These are phyloP conservation scores for Anticlea derivata DNA, from an alignment of 2,888 invertebrate genomes.

Conservation along the genomic window DNA sequence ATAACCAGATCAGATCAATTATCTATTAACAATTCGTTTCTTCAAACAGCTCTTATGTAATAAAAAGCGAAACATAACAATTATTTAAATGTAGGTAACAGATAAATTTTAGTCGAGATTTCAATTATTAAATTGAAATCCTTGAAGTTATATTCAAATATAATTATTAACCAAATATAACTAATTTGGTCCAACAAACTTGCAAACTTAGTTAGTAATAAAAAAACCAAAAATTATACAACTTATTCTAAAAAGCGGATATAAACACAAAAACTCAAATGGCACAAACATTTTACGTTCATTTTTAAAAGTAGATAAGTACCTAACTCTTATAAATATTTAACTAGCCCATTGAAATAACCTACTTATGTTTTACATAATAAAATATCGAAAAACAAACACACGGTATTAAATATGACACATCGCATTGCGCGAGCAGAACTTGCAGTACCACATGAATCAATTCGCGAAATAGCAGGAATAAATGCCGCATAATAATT, in stretches of 20 bases:
- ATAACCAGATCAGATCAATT: no score
- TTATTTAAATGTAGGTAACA: no score
- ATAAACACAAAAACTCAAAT: constrained; percentile 24
- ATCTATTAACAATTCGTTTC: no score
- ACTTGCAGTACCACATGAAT: neutral
- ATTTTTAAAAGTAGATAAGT: no score
- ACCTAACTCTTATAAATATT: constrained; percentile 25
- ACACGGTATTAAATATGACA: constrained; percentile 32
- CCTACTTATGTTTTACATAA: neutral
- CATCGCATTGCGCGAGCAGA: constrained; percentile 46
- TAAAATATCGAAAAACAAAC: neutral
- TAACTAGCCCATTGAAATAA: constrained; percentile 9
- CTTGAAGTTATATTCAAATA: no score
- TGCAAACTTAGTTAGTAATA: constrained; percentile 1
- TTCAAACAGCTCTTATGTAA: no score
- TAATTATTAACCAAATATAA: no score
- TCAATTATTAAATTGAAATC: no score
- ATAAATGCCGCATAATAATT: neutral
- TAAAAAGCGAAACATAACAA: no score
- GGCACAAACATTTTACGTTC: constrained; percentile 28
- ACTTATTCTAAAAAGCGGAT: constrained; percentile 9
- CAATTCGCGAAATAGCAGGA: constrained; percentile 15
- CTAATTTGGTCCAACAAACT: neutral
- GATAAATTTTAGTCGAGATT: no score
- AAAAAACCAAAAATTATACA: no score